Evolutionary conservation across 2,113 vertebrate species (phyloP).

Genomic region (Acrocephalus arundinaceus): DNA sequence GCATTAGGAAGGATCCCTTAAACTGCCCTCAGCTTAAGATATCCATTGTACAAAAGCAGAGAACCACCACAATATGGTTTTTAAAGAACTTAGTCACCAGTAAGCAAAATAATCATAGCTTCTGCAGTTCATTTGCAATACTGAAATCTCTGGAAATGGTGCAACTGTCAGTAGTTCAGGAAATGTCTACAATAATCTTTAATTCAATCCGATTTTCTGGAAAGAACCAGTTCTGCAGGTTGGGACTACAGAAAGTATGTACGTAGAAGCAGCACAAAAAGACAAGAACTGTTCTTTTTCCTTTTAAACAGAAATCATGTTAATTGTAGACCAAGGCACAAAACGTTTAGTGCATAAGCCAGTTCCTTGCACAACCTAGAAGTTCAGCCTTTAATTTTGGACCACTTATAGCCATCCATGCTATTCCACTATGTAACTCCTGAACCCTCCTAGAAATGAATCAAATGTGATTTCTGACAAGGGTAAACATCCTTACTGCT

Average conservation of each 20-base stretch:
- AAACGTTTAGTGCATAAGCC: constrained; percentile 82
- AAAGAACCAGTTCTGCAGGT: constrained; percentile 40
- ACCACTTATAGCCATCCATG: constrained; percentile 66
- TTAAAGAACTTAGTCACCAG: constrained; percentile 39
- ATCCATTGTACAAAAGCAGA: constrained; percentile 70
- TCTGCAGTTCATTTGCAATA: constrained; percentile 66
- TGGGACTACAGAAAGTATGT: constrained; percentile 43
- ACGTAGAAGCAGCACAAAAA: constrained; percentile 61
- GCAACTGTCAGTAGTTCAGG: constrained; percentile 56
- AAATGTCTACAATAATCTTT: constrained; percentile 53
- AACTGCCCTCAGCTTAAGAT: constrained; percentile 75
- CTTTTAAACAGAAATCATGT: constrained; percentile 72
- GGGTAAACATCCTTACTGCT: constrained; percentile 47
- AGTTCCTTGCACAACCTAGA: constrained; percentile 72
- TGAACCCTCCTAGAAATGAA: constrained; percentile 66
- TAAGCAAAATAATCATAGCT: constrained; percentile 59
- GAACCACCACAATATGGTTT: constrained; percentile 58
- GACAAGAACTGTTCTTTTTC: constrained; percentile 63
- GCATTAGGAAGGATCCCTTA: constrained; percentile 70
- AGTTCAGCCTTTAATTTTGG: constrained; percentile 70
- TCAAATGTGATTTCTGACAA: constrained; percentile 68
- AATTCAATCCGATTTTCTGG: constrained; percentile 35
- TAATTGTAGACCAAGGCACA: constrained; percentile 84
- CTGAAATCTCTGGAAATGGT: constrained; percentile 76
- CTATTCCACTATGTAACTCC: constrained; percentile 60